Conservation (phyloP, 1,140 invertebrate species). For the Phortica variegata region DNA sequence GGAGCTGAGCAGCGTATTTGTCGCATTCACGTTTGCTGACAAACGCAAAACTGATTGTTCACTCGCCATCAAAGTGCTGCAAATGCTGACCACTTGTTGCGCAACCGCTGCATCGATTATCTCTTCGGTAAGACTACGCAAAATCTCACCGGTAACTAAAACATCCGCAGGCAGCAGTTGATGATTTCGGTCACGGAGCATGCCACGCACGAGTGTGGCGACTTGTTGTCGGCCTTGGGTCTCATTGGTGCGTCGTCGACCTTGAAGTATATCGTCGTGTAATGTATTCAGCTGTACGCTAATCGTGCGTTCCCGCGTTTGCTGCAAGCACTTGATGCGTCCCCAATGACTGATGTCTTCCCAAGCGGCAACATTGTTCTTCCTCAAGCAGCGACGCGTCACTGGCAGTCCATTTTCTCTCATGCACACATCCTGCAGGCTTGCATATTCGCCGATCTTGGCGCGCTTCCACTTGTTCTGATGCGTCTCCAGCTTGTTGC, state of each 20-base stretch:
- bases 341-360: slow-evolving; percentile 21
- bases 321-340: slow-evolving; percentile 11
- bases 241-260: slow-evolving; percentile 17
- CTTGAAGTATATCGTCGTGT: slow-evolving; percentile 33
- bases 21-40: slow-evolving; percentile 38
- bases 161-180: slow-evolving; percentile 32
- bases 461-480: slow-evolving; percentile 37
- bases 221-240: slow-evolving; percentile 7
- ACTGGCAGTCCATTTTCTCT: slow-evolving; percentile 36
- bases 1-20: slow-evolving; percentile 31
- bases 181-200: slow-evolving; percentile 21
- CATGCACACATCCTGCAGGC: slow-evolving; percentile 33
- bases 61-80: slow-evolving; percentile 29
- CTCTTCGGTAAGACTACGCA: slow-evolving; percentile 15
- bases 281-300: slow-evolving; percentile 25
- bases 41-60: slow-evolving; percentile 22
- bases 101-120: slow-evolving; percentile 20
- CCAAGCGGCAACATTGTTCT: slow-evolving; percentile 10
- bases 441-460: slow-evolving; percentile 26
- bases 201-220: slow-evolving; percentile 13
- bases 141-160: slow-evolving; percentile 28
- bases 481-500: background rate
- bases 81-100: slow-evolving; percentile 36
- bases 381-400: slow-evolving; percentile 25
- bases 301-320: slow-evolving; percentile 14